These are phyloP conservation scores for Bufotes viridis DNA, from an alignment of 2,797 vertebrate genomes.

Conservation along the genomic window DNA sequence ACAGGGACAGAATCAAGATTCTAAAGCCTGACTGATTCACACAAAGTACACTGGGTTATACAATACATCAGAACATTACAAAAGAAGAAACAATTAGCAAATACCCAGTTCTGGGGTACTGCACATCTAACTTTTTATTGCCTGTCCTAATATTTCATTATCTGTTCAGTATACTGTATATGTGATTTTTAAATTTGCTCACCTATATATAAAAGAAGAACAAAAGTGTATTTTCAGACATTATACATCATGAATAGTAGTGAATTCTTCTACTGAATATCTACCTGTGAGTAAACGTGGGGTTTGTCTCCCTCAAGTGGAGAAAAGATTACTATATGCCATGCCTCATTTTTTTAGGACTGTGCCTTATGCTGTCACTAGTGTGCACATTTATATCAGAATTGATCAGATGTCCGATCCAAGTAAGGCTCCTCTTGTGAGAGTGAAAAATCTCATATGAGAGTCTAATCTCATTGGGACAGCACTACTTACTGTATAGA, in stretches of 20 bases:
- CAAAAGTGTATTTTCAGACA: background rate
- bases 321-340: background rate
- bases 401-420: background rate
- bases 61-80: too few species aligned
- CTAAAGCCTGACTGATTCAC: too few species aligned
- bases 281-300: background rate
- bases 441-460: too few species aligned
- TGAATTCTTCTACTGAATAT: background rate
- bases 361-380: background rate
- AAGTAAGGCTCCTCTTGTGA: too few species aligned
- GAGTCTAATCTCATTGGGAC: too few species aligned
- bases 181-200: background rate
- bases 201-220: background rate
- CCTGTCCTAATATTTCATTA: too few species aligned
- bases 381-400: background rate
- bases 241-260: background rate
- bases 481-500: too few species aligned
- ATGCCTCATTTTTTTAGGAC: background rate
- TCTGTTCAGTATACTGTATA: background rate
- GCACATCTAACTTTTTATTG: too few species aligned
- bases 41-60: too few species aligned
- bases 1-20: too few species aligned
- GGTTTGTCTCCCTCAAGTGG: slow-evolving; percentile 19
- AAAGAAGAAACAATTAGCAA: too few species aligned
- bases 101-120: too few species aligned